Evolutionary conservation across 2,113 vertebrate species (phyloP).

Genomic region (Agapornis roseicollis): DNA sequence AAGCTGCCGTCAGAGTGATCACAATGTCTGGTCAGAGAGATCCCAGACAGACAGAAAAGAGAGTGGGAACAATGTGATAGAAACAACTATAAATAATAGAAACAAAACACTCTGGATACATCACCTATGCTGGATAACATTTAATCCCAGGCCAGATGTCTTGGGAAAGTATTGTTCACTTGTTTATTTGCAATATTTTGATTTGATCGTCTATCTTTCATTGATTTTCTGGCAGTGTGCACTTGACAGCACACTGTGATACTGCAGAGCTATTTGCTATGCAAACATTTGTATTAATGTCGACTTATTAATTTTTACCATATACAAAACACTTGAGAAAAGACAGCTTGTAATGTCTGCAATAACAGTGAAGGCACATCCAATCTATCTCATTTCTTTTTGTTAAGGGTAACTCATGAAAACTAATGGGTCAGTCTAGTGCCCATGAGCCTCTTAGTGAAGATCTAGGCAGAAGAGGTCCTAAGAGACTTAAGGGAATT

Average conservation of each 20-base stretch:
- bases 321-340: neutral
- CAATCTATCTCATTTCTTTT: neutral
- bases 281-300: neutral
- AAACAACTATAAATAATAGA: neutral
- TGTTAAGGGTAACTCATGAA: neutral
- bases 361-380: neutral
- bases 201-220: neutral
- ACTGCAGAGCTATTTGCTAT: neutral
- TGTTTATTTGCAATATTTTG: neutral
- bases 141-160: neutral
- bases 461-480: neutral
- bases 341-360: neutral
- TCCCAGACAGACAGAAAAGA: neutral
- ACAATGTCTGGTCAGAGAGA: neutral
- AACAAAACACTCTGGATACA: neutral
- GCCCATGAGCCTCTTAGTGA: neutral
- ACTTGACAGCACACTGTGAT: neutral
- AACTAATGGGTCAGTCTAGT: neutral
- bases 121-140: neutral
- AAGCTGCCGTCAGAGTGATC: neutral
- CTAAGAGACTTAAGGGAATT: neutral
- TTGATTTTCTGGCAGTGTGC: neutral
- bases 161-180: neutral
- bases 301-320: slow-evolving; percentile 13
- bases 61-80: neutral